Conservation (phyloP, 2,797 vertebrate genomes). For the Liasis olivaceus region DNA sequence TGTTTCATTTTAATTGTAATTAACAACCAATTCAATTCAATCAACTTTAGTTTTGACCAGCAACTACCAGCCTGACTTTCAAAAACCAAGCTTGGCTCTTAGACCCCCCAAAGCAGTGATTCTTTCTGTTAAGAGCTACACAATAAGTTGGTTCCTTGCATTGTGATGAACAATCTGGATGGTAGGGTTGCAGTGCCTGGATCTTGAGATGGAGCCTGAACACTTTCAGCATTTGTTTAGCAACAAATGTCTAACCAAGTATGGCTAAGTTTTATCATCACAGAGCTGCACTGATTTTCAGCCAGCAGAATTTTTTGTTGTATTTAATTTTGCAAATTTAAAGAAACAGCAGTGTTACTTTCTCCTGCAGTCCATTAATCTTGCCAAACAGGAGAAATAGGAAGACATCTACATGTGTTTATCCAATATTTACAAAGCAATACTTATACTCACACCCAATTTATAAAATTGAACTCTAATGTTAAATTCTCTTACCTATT, state of each 20-base stretch:
- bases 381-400: background rate
- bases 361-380: background rate
- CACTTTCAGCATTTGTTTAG: background rate
- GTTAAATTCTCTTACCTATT: conserved; percentile 29
- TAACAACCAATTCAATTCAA: background rate
- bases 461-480: conserved; percentile 13
- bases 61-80: background rate
- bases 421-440: background rate
- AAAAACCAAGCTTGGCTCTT: background rate
- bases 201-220: background rate
- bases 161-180: background rate
- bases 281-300: background rate
- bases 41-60: background rate
- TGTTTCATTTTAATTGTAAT: background rate
- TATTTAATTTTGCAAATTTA: conserved; percentile 10
- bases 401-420: background rate
- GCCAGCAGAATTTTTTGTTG: background rate
- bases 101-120: background rate
- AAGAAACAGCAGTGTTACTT: background rate
- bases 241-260: background rate
- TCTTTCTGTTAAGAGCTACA: background rate
- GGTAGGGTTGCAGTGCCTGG: background rate
- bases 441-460: conserved; percentile 21
- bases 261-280: background rate
- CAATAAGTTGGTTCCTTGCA: background rate